Evolutionary conservation across 2,888 invertebrate species (phyloP).

Genomic region (Blera fallax): DNA sequence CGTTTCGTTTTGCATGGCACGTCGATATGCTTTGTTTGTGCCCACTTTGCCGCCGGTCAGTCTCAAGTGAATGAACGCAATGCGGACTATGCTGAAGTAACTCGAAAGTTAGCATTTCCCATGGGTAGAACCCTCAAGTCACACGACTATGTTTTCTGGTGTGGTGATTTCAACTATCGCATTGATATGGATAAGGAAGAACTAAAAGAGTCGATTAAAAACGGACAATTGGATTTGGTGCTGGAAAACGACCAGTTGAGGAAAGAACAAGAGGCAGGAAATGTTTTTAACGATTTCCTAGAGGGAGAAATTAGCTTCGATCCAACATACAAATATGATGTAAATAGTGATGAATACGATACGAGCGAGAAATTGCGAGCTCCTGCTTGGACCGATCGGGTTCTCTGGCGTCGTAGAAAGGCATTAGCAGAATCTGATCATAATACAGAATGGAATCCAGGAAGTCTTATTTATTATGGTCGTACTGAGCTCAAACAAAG

Average conservation of each 20-base stretch:
- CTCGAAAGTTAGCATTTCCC: slow-evolving; percentile 93
- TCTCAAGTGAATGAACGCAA: slow-evolving; percentile 96
- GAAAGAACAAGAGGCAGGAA: slow-evolving; percentile 89
- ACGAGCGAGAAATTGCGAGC: slow-evolving; percentile 98
- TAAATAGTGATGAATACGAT: slow-evolving; percentile 99
- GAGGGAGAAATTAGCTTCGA: slow-evolving; percentile 96
- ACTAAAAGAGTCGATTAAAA: slow-evolving; percentile 90
- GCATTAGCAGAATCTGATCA: slow-evolving; percentile 87
- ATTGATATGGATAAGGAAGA: slow-evolving; percentile 98
- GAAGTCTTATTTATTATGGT: slow-evolving; percentile 93
- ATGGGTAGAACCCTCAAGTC: slow-evolving; percentile 96
- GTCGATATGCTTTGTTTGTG: slow-evolving; percentile 98
- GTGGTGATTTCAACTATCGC: slow-evolving; percentile 99
- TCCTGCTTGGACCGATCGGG: slow-evolving; percentile 99
- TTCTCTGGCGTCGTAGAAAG: slow-evolving; percentile 94
- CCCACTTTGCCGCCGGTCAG: slow-evolving; percentile 99
- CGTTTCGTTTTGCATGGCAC: slow-evolving; percentile 95
- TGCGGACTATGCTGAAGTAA: slow-evolving; percentile 98
- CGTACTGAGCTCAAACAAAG: slow-evolving; percentile 96
- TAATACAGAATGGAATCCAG: slow-evolving; percentile 87
- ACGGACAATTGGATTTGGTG: slow-evolving; percentile 86
- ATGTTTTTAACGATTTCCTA: slow-evolving; percentile 95
- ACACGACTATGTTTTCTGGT: slow-evolving; percentile 99
- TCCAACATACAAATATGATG: slow-evolving; percentile 99
- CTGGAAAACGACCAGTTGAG: slow-evolving; percentile 94